These are phyloP conservation scores for Clostera curtula DNA, from an alignment of 2,888 invertebrate genomes.

Conservation along the genomic window DNA sequence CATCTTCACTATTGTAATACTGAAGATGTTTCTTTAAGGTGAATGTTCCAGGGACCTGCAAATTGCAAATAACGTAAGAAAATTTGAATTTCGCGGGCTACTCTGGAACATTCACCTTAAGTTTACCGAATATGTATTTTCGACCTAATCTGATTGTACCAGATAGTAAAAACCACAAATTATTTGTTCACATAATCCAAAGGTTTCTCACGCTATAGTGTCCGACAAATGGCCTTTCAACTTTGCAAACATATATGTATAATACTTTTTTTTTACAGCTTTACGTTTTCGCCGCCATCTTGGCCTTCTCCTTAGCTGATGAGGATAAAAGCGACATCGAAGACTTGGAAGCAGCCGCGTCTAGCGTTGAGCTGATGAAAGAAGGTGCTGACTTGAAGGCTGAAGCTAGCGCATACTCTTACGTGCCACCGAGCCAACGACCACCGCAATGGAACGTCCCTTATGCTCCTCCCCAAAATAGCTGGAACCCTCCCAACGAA, in stretches of 20 bases:
- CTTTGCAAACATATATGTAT: not conserved
- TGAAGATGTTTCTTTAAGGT: too few species aligned
- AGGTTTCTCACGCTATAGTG: too few species aligned
- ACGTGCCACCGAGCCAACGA: constrained; percentile 29
- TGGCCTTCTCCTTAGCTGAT: constrained; percentile 49
- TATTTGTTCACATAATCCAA: too few species aligned
- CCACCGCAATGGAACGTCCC: constrained; percentile 25
- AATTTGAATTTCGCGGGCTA: too few species aligned
- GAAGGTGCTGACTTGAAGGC: constrained; percentile 27
- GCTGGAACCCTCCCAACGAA: constrained; percentile 14
- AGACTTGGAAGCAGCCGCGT: constrained; percentile 43
- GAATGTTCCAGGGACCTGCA: too few species aligned
- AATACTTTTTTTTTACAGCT: constrained; percentile 34
- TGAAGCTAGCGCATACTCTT: constrained; percentile 32
- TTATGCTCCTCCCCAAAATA: constrained; percentile 16
- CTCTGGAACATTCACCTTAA: too few species aligned
- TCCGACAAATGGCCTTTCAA: too few species aligned
- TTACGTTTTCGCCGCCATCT: constrained; percentile 36
- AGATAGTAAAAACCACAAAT: too few species aligned
- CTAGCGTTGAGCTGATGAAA: constrained; percentile 33
- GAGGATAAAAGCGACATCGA: constrained; percentile 31
- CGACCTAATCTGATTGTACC: too few species aligned
- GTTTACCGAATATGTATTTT: too few species aligned
- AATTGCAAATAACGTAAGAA: too few species aligned
- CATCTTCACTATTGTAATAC: too few species aligned